Conservation (phyloP, 2,797 vertebrate genomes). For the Silurus lanzhouensis region DNA sequence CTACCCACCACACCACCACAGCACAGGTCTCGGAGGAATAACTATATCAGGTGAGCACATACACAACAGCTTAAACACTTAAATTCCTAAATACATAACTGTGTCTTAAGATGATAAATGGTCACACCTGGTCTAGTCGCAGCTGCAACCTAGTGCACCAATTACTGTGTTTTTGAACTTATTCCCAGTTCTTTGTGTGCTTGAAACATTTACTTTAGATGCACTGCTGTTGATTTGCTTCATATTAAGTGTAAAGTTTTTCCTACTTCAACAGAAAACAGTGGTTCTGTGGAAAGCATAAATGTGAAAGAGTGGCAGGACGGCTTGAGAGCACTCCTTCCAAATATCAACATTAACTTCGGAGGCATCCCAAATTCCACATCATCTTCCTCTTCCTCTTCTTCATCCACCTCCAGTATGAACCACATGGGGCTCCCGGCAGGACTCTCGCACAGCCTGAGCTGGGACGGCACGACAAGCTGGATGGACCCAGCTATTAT, state of each 20-base stretch:
- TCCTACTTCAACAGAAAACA: constrained; percentile 78
- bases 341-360: constrained; percentile 99
- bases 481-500: constrained; percentile 99
- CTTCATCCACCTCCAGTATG: constrained; percentile 90
- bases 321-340: constrained; percentile 92
- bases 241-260: constrained; percentile 54
- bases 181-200: neutral
- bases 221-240: neutral
- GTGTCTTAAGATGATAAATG: constrained; percentile 11
- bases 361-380: constrained; percentile 97
- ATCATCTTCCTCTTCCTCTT: constrained; percentile 74
- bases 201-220: neutral
- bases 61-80: neutral
- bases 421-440: constrained; percentile 90
- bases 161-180: constrained; percentile 16
- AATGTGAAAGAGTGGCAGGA: constrained; percentile 96
- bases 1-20: constrained; percentile 90
- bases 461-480: constrained; percentile 95
- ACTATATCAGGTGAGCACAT: constrained; percentile 93
- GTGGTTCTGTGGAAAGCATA: constrained; percentile 86
- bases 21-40: constrained; percentile 97
- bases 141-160: constrained; percentile 45
- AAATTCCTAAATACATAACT: neutral
- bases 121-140: constrained; percentile 33
- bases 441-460: constrained; percentile 92